Percentiles rank a stretch among this genome's conserved stretches.
Conservation (phyloP, 2,888 invertebrate genomes). For the Leptinotarsa peninsularis region DNA sequence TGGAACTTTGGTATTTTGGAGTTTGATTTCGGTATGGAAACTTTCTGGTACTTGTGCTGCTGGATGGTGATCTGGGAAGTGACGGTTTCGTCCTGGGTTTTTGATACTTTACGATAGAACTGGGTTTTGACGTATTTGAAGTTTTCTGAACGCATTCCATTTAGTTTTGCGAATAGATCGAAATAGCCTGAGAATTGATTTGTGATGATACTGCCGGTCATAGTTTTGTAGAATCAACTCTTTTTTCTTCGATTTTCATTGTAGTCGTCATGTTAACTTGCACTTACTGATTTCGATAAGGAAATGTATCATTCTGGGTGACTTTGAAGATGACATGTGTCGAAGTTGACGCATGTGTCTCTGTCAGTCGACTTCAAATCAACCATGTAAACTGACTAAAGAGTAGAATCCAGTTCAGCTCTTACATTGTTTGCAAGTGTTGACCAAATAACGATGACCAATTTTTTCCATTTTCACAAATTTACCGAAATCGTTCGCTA, state of each 20-base stretch:
- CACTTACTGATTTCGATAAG: constrained; percentile 8
- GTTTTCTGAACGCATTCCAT: constrained; percentile 45
- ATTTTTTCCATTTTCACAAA: no score
- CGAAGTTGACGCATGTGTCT: background rate
- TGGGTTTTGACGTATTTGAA: constrained; percentile 50
- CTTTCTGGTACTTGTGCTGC: constrained; percentile 48
- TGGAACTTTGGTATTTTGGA: constrained; percentile 45
- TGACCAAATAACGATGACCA: no score
- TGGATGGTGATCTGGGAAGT: constrained; percentile 31
- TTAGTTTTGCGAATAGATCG: constrained; percentile 47
- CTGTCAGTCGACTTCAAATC: no score
- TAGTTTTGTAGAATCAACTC: constrained; percentile 10
- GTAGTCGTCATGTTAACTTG: background rate
- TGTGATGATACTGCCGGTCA: constrained; percentile 32
- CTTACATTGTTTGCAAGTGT: no score
- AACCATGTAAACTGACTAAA: no score
- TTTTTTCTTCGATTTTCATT: background rate
- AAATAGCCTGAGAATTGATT: constrained; percentile 45
- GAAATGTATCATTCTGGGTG: background rate
- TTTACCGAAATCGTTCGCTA: no score
- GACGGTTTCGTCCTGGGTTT: constrained; percentile 11
- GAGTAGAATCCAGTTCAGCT: no score
- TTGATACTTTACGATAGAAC: constrained; percentile 44
- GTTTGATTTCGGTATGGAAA: constrained; percentile 45
- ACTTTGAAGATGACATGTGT: constrained; percentile 9